Evolutionary conservation across 2,113 vertebrate genomes (phyloP).

Genomic region (Dromaius novaehollandiae): DNA sequence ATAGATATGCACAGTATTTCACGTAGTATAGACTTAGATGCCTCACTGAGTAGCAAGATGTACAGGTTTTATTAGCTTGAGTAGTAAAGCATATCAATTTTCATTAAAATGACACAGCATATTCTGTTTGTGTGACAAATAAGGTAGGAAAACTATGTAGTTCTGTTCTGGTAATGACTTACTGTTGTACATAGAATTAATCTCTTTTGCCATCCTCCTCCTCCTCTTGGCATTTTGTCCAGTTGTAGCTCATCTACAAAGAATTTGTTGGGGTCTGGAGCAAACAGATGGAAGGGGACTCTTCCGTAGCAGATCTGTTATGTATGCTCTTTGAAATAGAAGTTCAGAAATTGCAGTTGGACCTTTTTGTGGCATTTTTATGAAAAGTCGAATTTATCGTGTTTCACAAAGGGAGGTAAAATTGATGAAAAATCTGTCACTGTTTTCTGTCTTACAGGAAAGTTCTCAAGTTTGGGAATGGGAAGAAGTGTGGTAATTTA

Average conservation of each 20-base stretch:
- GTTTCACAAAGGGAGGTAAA: background rate
- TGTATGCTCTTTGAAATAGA: background rate
- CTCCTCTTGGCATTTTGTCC: background rate
- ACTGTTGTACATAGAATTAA: background rate
- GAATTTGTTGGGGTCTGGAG: background rate
- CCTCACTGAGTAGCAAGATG: fast-evolving
- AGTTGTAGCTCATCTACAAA: background rate
- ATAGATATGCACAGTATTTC: background rate
- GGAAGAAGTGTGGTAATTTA: background rate
- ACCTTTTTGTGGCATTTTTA: background rate
- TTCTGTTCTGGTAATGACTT: background rate
- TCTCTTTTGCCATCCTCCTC: background rate
- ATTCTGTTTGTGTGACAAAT: background rate
- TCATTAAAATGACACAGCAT: background rate
- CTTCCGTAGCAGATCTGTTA: background rate
- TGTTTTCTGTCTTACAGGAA: background rate
- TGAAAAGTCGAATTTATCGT: background rate
- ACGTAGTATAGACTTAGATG: background rate
- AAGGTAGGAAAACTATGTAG: background rate
- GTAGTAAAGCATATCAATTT: background rate
- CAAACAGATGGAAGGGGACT: background rate
- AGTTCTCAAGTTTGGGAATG: background rate
- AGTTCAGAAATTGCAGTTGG: background rate
- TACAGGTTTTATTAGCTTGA: background rate
- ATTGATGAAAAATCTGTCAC: background rate